Percentiles rank a stretch among this genome's conserved stretches.
These are phyloP conservation scores for Microhierax caerulescens DNA, from an alignment of 2,797 vertebrate species.

Conservation along the genomic window DNA sequence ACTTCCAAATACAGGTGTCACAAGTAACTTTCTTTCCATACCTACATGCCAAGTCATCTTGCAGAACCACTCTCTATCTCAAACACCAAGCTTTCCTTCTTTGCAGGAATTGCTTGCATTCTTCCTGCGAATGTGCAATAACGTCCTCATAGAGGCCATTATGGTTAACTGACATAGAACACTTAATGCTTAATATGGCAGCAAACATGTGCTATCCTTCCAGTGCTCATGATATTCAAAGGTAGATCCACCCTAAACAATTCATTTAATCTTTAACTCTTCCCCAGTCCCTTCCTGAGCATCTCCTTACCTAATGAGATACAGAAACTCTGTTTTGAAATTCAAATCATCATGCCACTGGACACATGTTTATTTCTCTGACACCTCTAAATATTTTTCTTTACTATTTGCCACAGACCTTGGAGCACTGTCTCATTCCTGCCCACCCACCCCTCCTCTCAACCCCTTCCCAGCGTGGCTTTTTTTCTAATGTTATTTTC, in stretches of 20 bases:
- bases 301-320: neutral
- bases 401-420: neutral
- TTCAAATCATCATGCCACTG: neutral
- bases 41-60: neutral
- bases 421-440: neutral
- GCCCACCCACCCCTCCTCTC: neutral
- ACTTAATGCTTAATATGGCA: neutral
- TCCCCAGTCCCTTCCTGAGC: neutral
- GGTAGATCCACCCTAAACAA: neutral
- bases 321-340: neutral
- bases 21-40: neutral
- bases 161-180: neutral
- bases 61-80: neutral
- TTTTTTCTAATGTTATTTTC: neutral
- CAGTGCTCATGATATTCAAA: neutral
- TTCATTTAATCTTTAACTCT: neutral
- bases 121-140: neutral
- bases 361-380: neutral
- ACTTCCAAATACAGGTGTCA: neutral
- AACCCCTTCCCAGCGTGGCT: neutral
- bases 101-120: neutral
- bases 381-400: neutral
- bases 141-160: neutral
- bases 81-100: neutral
- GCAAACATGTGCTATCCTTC: neutral